A percentile compares a stretch with the other conserved stretches of the same genome.
These are phyloP conservation scores for Puma concolor DNA, from an alignment of 2,113 vertebrate species.

Conservation along the genomic window DNA sequence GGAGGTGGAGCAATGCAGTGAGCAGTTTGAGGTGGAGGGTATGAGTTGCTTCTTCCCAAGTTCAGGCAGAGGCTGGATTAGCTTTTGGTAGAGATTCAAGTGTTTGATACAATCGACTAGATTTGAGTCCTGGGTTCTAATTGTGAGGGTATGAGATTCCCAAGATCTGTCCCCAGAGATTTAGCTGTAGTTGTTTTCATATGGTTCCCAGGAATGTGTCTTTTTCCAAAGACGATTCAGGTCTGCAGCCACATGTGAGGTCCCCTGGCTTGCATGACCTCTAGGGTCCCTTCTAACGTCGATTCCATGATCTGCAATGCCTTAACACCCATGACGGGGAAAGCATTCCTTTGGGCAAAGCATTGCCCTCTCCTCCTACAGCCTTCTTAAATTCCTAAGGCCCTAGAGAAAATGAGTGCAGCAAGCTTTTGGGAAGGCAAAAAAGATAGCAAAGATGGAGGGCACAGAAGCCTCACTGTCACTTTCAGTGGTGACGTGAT, in stretches of 20 bases:
- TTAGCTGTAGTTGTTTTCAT: not conserved
- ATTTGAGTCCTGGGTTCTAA: not conserved
- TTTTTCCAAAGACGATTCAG: conserved; percentile 38
- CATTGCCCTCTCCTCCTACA: not conserved
- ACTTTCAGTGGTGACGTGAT: not conserved
- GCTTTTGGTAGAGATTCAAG: not conserved
- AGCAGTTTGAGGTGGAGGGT: not conserved
- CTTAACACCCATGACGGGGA: not conserved
- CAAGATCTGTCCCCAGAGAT: not conserved
- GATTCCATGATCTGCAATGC: not conserved
- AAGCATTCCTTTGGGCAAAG: not conserved
- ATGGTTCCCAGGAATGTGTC: not conserved
- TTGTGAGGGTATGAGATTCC: not conserved
- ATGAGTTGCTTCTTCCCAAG: not conserved
- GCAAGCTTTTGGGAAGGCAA: not conserved
- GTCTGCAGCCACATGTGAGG: not conserved
- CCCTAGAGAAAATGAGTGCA: not conserved
- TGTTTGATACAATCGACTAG: not conserved
- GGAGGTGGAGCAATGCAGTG: not conserved
- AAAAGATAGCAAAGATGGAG: not conserved
- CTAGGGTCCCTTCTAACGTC: not conserved
- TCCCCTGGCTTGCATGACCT: not conserved
- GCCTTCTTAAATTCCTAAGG: not conserved
- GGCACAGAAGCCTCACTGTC: not conserved
- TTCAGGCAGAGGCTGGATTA: not conserved